Conservation (phyloP, 2,113 vertebrate genomes). For the Atherinomorus stipes region DNA sequence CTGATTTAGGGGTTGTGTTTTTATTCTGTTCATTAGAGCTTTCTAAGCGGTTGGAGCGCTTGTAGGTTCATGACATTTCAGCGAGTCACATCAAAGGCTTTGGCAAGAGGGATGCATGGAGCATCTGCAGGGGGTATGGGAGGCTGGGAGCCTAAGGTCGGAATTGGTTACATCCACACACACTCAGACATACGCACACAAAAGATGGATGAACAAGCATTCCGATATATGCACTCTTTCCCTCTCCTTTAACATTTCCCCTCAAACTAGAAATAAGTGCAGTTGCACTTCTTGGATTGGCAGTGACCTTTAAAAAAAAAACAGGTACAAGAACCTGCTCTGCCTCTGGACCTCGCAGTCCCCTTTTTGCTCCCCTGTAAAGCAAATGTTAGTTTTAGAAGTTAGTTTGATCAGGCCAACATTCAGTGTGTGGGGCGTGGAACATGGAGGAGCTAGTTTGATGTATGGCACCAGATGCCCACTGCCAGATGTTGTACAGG, state of each 20-base stretch:
- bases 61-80: conserved; percentile 74
- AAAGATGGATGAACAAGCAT: conserved; percentile 51
- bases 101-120: conserved; percentile 29
- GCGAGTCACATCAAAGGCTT: conserved; percentile 73
- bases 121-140: conserved; percentile 56
- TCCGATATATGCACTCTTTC: conserved; percentile 5
- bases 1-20: conserved; percentile 70
- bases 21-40: conserved; percentile 78
- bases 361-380: conserved; percentile 32
- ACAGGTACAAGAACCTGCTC: conserved; percentile 35
- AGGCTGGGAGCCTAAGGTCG: conserved; percentile 19
- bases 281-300: conserved; percentile 25
- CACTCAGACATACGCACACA: background rate
- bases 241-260: conserved; percentile 6
- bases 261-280: conserved; percentile 17
- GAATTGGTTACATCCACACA: conserved; percentile 31
- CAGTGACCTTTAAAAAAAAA: conserved; percentile 51
- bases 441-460: conserved; percentile 72
- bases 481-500: conserved; percentile 81
- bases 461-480: conserved; percentile 85
- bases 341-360: conserved; percentile 31
- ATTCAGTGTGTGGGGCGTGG: conserved; percentile 61
- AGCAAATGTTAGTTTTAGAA: conserved; percentile 81
- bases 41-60: conserved; percentile 63
- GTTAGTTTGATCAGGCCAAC: conserved; percentile 72